Evolutionary conservation across 1,140 invertebrate genomes (phyloP).

Genomic region (Ladona fulva): DNA sequence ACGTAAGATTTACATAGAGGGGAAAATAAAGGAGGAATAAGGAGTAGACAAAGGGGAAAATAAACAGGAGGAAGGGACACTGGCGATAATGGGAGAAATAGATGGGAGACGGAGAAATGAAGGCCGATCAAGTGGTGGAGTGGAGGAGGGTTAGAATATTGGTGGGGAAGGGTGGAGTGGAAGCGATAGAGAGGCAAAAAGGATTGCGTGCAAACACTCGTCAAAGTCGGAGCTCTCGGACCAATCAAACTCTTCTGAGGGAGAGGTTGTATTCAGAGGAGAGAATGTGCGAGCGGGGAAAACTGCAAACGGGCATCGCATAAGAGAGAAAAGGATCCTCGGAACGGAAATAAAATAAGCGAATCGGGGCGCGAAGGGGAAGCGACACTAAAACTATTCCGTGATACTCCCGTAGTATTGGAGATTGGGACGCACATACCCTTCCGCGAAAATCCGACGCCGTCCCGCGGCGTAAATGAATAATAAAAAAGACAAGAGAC

Average conservation of each 20-base stretch:
- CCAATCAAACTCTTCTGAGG: background rate
- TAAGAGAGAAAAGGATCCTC: background rate
- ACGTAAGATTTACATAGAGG: background rate
- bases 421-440: background rate
- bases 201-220: background rate
- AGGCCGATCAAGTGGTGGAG: background rate
- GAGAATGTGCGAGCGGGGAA: background rate
- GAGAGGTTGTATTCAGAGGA: background rate
- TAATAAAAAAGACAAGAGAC: background rate
- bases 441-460: background rate
- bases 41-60: background rate
- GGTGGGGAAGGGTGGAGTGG: background rate
- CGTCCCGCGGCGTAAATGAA: background rate
- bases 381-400: slow-evolving; percentile 6
- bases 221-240: background rate
- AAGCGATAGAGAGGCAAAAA: background rate
- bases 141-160: background rate
- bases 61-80: background rate
- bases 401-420: background rate
- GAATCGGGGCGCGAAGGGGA: background rate
- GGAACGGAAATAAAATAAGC: background rate
- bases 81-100: background rate
- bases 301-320: background rate
- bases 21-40: background rate
- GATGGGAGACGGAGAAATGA: background rate